phyloP scores from a whole-genome alignment of 2,113 vertebrate genomes.

The Apodemus speciosus region DNA sequence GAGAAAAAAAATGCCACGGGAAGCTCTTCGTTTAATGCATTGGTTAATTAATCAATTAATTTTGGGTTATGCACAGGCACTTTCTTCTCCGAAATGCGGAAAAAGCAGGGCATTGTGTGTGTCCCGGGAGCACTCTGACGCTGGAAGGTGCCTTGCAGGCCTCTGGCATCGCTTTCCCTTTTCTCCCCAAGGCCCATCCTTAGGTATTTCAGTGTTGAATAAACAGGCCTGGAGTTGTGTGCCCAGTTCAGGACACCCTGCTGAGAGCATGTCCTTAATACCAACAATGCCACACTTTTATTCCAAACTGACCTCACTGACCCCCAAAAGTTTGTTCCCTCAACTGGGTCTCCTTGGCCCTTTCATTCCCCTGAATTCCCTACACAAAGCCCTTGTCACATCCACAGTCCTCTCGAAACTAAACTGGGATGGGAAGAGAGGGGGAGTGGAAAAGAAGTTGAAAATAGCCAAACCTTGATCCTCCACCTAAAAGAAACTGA shows the following conservation, averaged over 20 bases:
- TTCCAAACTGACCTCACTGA: constrained; percentile 94
- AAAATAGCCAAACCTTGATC: constrained; percentile 87
- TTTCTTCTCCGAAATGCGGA: constrained; percentile 72
- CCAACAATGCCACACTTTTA: constrained; percentile 96
- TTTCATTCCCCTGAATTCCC: constrained; percentile 92
- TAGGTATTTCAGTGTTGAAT: constrained; percentile 86
- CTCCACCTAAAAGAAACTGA: constrained; percentile 83
- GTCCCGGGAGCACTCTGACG: constrained; percentile 1
- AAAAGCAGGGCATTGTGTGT: constrained; percentile 71
- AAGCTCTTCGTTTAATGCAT: constrained; percentile 64
- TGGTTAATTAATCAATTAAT: constrained; percentile 66
- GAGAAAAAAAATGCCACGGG: constrained; percentile 4
- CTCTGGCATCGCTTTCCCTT: constrained; percentile 76
- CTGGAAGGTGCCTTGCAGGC: constrained; percentile 69
- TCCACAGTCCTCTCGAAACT: constrained; percentile 82
- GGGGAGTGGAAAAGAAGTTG: constrained; percentile 75
- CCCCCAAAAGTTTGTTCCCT: constrained; percentile 96
- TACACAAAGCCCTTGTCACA: constrained; percentile 90
- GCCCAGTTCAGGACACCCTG: constrained; percentile 89
- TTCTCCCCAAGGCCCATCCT: constrained; percentile 80
- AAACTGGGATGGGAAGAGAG: constrained; percentile 73
- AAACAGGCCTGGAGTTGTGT: constrained; percentile 82
- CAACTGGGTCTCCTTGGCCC: constrained; percentile 89
- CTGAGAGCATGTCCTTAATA: constrained; percentile 96
- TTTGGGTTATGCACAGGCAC: constrained; percentile 71